Conservation (phyloP, 30 jellyfish, hydroid and myxozoan genomes). For the Clytia hemisphaerica region DNA sequence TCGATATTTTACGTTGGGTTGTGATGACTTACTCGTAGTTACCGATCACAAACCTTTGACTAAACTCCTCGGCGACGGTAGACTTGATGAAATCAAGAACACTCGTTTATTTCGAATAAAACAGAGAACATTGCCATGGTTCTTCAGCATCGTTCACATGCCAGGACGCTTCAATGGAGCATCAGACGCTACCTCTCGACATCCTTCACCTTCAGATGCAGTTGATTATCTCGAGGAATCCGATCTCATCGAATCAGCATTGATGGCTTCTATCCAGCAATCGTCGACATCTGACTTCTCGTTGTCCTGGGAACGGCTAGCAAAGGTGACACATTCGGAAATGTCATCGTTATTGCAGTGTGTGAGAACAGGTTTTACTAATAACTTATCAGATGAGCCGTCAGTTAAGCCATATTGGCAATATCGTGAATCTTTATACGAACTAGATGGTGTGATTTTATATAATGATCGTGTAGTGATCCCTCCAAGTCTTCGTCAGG, state of each 20-base stretch:
- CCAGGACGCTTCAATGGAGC: neutral
- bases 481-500: conserved; percentile 1
- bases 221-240: neutral
- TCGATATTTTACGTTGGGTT: neutral
- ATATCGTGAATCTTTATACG: neutral
- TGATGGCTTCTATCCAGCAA: neutral
- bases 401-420: conserved; percentile 2
- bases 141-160: neutral
- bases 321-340: neutral
- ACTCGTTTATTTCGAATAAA: neutral
- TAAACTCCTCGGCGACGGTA: conserved; percentile 1
- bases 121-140: conserved; percentile 14
- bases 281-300: neutral
- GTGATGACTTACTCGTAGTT: neutral
- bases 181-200: neutral
- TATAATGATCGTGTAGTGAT: conserved; percentile 7
- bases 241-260: neutral
- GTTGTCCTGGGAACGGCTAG: neutral
- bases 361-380: neutral
- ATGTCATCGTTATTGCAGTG: neutral
- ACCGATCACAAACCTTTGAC: conserved; percentile 18
- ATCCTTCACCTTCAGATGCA: neutral
- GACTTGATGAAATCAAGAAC: neutral
- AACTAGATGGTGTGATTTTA: neutral
- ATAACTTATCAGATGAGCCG: neutral